phyloP scores from a whole-genome alignment of 2,888 invertebrate genomes.

The Lagria hirta region DNA sequence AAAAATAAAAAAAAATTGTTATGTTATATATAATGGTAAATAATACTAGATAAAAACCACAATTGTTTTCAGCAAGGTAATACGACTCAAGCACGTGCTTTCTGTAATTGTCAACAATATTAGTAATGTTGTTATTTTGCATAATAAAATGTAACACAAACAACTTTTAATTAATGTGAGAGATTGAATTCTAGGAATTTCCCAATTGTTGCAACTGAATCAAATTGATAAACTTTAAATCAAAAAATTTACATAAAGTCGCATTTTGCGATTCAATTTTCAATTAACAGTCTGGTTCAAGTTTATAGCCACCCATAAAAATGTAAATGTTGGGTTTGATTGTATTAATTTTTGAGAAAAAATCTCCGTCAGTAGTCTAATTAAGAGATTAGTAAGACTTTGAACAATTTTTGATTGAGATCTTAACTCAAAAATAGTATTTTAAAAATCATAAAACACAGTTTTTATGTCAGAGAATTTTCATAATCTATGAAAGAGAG shows the following conservation, averaged over 20 bases:
- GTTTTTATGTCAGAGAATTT: too few species aligned
- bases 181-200: neutral
- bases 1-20: too few species aligned
- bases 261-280: constrained; percentile 15
- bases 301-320: constrained; percentile 13
- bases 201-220: neutral
- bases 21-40: too few species aligned
- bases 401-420: constrained; percentile 3
- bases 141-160: constrained; percentile 7
- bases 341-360: constrained; percentile 5
- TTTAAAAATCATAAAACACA: too few species aligned
- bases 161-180: constrained; percentile 4
- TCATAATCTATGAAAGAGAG: too few species aligned
- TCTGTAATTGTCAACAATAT: constrained; percentile 18
- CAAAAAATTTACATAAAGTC: constrained; percentile 6
- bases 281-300: constrained; percentile 16
- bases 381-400: constrained; percentile 15
- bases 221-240: constrained; percentile 10
- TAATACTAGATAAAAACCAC: too few species aligned
- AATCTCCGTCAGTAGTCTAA: constrained; percentile 6
- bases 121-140: constrained; percentile 15
- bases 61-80: too few species aligned
- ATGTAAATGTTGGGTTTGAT: constrained; percentile 14
- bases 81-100: constrained; percentile 22
- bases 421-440: too few species aligned